Percentiles rank a stretch among this genome's conserved stretches.
Evolutionary conservation across 2,113 vertebrate genomes (phyloP).

Genomic region (Myrmophylax atrothorax): DNA sequence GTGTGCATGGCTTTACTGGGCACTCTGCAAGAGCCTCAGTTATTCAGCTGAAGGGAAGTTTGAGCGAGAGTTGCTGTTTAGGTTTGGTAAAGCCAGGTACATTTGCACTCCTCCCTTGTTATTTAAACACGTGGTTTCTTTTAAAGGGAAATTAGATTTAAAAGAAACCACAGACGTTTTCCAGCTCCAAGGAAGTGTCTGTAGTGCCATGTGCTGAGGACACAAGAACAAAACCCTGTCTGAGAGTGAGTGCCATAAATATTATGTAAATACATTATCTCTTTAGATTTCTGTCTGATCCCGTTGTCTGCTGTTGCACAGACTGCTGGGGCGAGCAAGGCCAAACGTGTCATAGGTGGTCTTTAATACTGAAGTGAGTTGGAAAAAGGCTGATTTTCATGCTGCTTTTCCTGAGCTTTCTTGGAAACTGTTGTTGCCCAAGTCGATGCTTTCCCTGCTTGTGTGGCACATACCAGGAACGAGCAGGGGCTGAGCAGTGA

Average conservation of each 20-base stretch:
- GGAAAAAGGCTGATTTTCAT: not conserved
- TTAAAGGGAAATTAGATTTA: conserved; percentile 24
- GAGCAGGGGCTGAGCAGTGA: not conserved
- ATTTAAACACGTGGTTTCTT: conserved; percentile 27
- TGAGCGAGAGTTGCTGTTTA: not conserved
- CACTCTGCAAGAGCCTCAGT: not conserved
- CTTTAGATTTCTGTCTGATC: conserved; percentile 45
- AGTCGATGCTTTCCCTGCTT: not conserved
- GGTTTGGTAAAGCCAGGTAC: not conserved
- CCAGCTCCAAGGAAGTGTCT: not conserved
- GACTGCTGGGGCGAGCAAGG: not conserved
- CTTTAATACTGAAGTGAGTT: not conserved
- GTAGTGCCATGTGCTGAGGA: not conserved
- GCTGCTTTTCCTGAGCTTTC: not conserved
- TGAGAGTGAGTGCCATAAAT: conserved; percentile 27
- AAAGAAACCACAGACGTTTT: conserved; percentile 12
- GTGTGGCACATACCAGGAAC: fast-evolving
- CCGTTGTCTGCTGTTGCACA: not conserved
- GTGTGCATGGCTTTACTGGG: not conserved
- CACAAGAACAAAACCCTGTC: not conserved
- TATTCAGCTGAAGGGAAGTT: not conserved
- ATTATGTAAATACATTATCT: conserved; percentile 45
- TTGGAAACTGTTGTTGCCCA: not conserved
- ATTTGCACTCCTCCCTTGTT: not conserved
- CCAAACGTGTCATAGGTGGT: conserved; percentile 14